Evolutionary conservation across 2,797 vertebrate species (phyloP).

Genomic region (Phaenicophaeus curvirostris): DNA sequence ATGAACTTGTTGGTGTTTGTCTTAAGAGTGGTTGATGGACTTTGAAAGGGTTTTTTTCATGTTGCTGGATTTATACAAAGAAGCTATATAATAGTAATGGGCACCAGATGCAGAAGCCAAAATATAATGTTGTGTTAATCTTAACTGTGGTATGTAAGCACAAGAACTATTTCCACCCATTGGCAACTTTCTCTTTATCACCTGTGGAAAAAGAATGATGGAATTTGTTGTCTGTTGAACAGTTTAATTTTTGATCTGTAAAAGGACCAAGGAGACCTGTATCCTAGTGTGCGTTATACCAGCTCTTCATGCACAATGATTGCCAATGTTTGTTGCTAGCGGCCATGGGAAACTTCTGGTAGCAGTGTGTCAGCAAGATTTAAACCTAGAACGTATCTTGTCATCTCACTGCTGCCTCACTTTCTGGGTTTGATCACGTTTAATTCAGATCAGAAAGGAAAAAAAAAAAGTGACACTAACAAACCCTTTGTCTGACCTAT

Average conservation of each 20-base stretch:
- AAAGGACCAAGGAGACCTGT: neutral
- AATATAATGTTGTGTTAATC: neutral
- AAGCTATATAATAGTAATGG: neutral
- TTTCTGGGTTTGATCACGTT: neutral
- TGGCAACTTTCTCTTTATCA: neutral
- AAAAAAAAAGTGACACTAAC: neutral
- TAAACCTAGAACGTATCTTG: neutral
- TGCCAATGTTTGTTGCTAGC: neutral
- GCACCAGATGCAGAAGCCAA: neutral
- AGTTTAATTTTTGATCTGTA: neutral
- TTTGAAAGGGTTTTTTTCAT: neutral
- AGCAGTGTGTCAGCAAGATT: neutral
- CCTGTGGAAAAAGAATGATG: neutral
- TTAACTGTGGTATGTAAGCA: neutral
- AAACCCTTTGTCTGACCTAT: neutral
- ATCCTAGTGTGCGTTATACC: accelerated
- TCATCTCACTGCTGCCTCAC: neutral
- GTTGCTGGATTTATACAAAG: neutral
- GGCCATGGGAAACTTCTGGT: neutral
- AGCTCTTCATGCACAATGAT: accelerated
- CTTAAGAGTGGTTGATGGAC: neutral
- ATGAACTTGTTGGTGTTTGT: neutral
- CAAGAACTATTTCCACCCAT: neutral
- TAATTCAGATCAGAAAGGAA: neutral
- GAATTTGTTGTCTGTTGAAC: neutral